Conservation (phyloP, 2,113 vertebrate species). For the Rattus rattus region DNA sequence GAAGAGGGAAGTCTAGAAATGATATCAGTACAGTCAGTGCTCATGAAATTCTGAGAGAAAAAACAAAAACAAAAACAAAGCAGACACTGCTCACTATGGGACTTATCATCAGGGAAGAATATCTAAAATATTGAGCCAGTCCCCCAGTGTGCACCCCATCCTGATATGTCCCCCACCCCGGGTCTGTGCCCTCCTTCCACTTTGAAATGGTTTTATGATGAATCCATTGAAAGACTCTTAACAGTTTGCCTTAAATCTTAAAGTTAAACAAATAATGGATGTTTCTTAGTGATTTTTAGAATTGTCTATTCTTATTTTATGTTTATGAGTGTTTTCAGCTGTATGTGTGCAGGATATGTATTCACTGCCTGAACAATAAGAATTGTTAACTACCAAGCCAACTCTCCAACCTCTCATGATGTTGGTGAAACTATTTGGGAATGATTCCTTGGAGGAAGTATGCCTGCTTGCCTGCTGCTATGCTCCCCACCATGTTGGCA, state of each 20-base stretch:
- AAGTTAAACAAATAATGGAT: background rate
- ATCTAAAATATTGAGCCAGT: background rate
- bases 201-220: background rate
- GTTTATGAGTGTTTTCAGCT: background rate
- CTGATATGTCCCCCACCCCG: rapidly evolving
- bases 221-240: background rate
- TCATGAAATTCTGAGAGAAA: background rate
- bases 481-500: background rate
- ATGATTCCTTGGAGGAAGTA: background rate
- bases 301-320: background rate
- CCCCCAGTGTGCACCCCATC: background rate
- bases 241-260: background rate
- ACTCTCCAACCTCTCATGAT: background rate
- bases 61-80: background rate
- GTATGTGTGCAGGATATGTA: background rate
- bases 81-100: background rate
- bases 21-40: background rate
- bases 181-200: background rate
- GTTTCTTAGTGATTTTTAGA: background rate
- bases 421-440: background rate
- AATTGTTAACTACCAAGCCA: background rate
- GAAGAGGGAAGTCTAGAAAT: background rate
- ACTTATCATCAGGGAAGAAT: background rate
- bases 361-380: background rate
- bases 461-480: background rate